These are phyloP conservation scores for Tholera decimalis DNA, from an alignment of 2,888 invertebrate species.

Conservation along the genomic window DNA sequence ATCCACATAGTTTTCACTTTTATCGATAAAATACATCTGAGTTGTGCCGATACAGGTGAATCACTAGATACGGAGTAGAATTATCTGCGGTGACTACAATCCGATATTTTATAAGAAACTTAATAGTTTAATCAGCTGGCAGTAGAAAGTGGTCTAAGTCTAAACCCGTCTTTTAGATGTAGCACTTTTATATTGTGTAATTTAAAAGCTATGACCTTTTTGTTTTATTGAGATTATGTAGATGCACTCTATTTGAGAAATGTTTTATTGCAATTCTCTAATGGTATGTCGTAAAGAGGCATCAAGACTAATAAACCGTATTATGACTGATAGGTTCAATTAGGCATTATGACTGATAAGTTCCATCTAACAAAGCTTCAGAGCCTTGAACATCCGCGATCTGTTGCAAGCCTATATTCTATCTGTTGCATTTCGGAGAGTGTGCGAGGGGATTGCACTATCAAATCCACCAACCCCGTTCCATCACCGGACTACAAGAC, in stretches of 20 bases:
- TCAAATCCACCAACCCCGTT: too few species aligned
- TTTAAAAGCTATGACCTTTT: constrained; percentile 59
- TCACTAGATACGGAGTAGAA: constrained; percentile 76
- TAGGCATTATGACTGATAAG: neutral
- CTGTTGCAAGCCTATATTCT: too few species aligned
- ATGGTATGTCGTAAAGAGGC: constrained; percentile 6
- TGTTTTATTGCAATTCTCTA: constrained; percentile 40
- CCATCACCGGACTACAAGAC: too few species aligned
- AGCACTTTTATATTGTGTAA: constrained; percentile 57
- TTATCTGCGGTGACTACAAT: constrained; percentile 81
- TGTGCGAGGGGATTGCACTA: too few species aligned
- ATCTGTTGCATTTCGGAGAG: too few species aligned
- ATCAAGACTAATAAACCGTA: neutral
- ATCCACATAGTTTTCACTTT: constrained; percentile 80
- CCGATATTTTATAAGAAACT: constrained; percentile 78
- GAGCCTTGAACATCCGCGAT: too few species aligned
- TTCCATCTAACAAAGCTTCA: too few species aligned
- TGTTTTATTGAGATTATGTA: constrained; percentile 35
- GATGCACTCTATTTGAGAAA: constrained; percentile 43
- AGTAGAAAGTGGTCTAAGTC: constrained; percentile 78
- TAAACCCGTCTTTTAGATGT: constrained; percentile 23
- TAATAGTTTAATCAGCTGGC: constrained; percentile 83
- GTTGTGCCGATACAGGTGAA: constrained; percentile 76
- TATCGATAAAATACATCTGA: constrained; percentile 84
- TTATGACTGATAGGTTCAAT: constrained; percentile 4